Conservation (phyloP, 2,888 invertebrate genomes). For the Phasia obesa region DNA sequence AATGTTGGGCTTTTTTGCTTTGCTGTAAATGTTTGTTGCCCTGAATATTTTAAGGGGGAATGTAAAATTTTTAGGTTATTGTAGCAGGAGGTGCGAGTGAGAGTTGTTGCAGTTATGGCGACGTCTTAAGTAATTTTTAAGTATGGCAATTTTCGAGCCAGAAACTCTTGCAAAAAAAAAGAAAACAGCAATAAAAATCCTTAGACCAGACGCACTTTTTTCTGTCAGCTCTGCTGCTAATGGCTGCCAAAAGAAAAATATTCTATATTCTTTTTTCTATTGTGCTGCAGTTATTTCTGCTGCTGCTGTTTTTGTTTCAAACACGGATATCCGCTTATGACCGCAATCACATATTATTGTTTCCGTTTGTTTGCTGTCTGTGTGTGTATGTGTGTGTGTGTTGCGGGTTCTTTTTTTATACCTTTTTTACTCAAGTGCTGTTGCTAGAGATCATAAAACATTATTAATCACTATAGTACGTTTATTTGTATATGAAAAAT, state of each 20-base stretch:
- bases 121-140: conserved; percentile 68
- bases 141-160: conserved; percentile 61
- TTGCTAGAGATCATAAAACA: conserved; percentile 63
- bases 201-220: conserved; percentile 44
- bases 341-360: conserved; percentile 70
- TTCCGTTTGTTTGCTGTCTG: conserved; percentile 51
- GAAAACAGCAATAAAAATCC: conserved; percentile 32
- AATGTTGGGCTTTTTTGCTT: conserved; percentile 26
- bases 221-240: conserved; percentile 1
- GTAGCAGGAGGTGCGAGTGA: conserved; percentile 19
- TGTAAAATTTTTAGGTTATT: conserved; percentile 3
- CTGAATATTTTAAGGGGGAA: neutral
- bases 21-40: neutral
- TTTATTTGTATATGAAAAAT: conserved; percentile 55
- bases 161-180: conserved; percentile 9
- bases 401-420: conserved; percentile 2
- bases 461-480: conserved; percentile 66
- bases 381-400: conserved; percentile 12
- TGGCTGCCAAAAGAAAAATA: conserved; percentile 31
- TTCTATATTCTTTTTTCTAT: conserved; percentile 5
- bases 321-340: conserved; percentile 68
- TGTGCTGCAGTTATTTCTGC: neutral
- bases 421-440: neutral
- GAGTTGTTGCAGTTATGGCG: conserved; percentile 50
- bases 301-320: conserved; percentile 17